Conservation (phyloP, 2,113 vertebrate species). For the Regulus satrapa region DNA sequence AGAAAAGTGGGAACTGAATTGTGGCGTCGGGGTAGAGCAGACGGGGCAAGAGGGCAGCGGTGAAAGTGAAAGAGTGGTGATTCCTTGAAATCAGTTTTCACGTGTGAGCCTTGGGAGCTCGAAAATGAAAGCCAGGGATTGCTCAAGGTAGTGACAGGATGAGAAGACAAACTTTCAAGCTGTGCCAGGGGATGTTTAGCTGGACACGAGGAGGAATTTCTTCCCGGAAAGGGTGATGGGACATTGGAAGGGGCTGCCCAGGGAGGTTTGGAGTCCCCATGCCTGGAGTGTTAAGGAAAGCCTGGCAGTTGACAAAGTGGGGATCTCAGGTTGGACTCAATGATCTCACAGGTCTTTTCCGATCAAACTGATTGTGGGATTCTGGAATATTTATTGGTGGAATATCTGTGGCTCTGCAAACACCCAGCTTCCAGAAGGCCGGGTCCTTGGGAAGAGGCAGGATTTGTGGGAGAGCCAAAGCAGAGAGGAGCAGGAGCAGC, state of each 20-base stretch:
- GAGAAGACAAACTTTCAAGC: not conserved
- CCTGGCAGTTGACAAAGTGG: fast-evolving
- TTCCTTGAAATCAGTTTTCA: not conserved
- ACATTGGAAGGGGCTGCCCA: not conserved
- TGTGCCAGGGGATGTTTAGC: not conserved
- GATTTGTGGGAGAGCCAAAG: not conserved
- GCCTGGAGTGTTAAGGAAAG: not conserved
- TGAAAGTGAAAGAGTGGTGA: not conserved
- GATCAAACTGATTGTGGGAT: not conserved
- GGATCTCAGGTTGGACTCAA: fast-evolving
- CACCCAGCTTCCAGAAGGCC: not conserved
- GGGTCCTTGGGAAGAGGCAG: not conserved
- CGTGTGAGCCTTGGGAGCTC: not conserved
- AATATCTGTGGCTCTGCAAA: not conserved
- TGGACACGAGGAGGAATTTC: not conserved
- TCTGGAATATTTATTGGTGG: not conserved
- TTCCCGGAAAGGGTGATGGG: not conserved
- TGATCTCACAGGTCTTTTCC: not conserved
- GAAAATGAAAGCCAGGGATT: not conserved
- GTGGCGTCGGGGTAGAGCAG: not conserved
- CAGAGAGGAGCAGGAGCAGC: not conserved
- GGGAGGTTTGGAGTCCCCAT: not conserved
- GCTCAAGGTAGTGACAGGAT: not conserved
- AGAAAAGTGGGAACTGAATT: not conserved
- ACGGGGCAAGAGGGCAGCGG: not conserved